phyloP scores from a whole-genome alignment of 2,888 invertebrate species.

The Calliphora vomitoria region DNA sequence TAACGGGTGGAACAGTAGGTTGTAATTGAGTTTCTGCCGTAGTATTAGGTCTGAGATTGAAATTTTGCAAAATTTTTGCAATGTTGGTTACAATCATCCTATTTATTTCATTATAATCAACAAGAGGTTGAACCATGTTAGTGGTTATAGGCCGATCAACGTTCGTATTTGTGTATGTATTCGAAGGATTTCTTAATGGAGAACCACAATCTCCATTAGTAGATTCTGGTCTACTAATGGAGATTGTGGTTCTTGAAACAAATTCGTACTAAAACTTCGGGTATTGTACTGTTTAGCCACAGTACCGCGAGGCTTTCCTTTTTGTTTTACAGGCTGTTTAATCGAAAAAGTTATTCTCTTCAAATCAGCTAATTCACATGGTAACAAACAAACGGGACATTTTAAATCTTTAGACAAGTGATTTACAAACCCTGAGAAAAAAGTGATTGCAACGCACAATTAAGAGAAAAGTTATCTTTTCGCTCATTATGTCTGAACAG shows the following conservation, averaged over 20 bases:
- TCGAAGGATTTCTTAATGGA: too few species aligned
- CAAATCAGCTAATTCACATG: constrained; percentile 19
- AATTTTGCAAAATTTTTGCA: neutral
- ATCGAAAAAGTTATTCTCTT: neutral
- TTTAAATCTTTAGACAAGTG: neutral
- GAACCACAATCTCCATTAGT: too few species aligned
- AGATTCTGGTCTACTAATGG: neutral
- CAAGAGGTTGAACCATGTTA: neutral
- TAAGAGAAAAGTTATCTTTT: neutral
- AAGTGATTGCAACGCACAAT: neutral
- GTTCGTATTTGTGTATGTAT: neutral
- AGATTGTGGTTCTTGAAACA: constrained; percentile 5
- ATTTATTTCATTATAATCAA: constrained; percentile 14
- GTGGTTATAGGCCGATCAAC: neutral
- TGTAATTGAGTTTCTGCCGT: neutral
- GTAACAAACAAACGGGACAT: constrained; percentile 5
- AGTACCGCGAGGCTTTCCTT: constrained; percentile 3
- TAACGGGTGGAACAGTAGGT: neutral
- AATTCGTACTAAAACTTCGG: neutral
- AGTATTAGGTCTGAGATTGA: neutral
- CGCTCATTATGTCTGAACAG: neutral
- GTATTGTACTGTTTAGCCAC: neutral
- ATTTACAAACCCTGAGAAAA: constrained; percentile 11
- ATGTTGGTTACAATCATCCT: neutral
- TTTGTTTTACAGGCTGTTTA: neutral